phyloP scores from a whole-genome alignment of 2,888 invertebrate species.

The Microctonus brassicae region DNA sequence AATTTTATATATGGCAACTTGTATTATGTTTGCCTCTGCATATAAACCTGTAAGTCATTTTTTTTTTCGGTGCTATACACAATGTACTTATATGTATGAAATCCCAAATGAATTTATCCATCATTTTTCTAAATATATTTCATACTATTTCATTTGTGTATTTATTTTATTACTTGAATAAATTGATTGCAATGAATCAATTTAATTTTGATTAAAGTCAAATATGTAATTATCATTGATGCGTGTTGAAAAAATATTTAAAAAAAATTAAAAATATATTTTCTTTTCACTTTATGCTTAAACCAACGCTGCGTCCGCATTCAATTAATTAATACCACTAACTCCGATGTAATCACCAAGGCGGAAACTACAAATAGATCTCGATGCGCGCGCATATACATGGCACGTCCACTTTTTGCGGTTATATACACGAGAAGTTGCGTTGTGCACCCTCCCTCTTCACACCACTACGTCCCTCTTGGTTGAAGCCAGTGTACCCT shows the following conservation, averaged over 20 bases:
- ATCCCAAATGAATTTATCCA: background rate
- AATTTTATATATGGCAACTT: slow-evolving; percentile 52
- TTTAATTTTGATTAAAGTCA: slow-evolving; percentile 31
- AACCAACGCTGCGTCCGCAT: slow-evolving; percentile 47
- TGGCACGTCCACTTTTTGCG: slow-evolving; percentile 45
- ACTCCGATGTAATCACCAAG: slow-evolving; percentile 54
- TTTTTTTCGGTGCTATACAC: background rate
- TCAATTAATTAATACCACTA: slow-evolving; percentile 62
- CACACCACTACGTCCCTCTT: background rate
- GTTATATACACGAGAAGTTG: slow-evolving; percentile 36
- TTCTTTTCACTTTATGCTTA: slow-evolving; percentile 35
- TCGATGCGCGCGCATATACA: slow-evolving; percentile 42
- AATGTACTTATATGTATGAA: too few relatives aligned
- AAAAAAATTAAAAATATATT: background rate
- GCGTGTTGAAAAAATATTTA: background rate
- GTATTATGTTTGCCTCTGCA: slow-evolving; percentile 46
- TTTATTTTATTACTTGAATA: background rate
- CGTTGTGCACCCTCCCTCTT: slow-evolving; percentile 30
- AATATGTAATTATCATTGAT: slow-evolving; percentile 29
- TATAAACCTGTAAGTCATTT: background rate
- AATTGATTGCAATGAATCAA: background rate
- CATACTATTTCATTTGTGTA: background rate
- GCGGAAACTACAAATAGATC: slow-evolving; percentile 58
- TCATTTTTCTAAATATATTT: background rate
- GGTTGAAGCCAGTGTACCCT: slow-evolving; percentile 27